Conservation (phyloP, 2,113 vertebrate species). For the Oreamnos americanus region DNA sequence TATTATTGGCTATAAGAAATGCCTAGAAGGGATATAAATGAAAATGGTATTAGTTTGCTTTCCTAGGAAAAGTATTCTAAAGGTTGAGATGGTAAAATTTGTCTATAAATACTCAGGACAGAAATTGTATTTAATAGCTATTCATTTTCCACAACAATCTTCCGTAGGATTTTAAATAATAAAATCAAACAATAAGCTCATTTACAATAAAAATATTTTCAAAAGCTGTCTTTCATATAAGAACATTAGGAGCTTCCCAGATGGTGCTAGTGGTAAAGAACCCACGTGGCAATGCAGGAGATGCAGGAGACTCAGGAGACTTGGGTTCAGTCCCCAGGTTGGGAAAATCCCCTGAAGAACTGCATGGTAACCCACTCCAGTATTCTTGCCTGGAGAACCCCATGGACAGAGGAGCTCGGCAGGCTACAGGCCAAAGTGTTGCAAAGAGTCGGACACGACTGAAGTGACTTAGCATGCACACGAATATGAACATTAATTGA, state of each 20-base stretch:
- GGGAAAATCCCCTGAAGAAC: neutral
- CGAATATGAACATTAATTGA: neutral
- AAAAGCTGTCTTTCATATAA: neutral
- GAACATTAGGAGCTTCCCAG: neutral
- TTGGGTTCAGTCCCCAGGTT: neutral
- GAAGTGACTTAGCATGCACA: neutral
- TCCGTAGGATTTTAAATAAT: neutral
- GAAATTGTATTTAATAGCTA: neutral
- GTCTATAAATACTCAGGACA: neutral
- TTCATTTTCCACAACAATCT: neutral
- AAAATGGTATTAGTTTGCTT: conserved; percentile 26
- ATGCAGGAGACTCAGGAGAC: neutral
- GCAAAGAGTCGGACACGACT: neutral
- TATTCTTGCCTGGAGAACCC: neutral
- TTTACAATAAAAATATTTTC: neutral
- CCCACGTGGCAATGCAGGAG: neutral
- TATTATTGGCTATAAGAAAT: neutral
- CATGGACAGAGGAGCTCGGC: neutral
- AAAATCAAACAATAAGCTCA: neutral
- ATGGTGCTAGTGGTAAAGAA: neutral
- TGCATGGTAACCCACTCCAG: neutral
- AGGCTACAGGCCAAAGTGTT: neutral
- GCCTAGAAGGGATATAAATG: neutral
- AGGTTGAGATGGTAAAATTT: neutral
- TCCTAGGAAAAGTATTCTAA: neutral